Conservation (phyloP, 53 echinoderm and acorn worm species). For the Stichopus horrens region DNA sequence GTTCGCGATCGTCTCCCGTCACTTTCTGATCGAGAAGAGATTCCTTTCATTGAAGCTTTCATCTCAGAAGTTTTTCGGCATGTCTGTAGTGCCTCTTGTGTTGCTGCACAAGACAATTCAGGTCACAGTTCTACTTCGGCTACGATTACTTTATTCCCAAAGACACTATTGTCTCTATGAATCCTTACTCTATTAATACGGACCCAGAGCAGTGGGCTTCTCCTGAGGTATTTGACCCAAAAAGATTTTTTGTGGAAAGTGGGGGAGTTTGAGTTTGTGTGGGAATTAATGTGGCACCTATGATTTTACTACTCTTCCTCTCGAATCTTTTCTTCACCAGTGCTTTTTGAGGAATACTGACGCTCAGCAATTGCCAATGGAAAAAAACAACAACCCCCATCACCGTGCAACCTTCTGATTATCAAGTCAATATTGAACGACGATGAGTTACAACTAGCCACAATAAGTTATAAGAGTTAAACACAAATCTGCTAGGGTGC, state of each 20-base stretch:
- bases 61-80: conserved; percentile 63
- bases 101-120: conserved; percentile 68
- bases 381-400: neutral
- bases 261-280: conserved; percentile 50
- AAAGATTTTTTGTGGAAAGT: conserved; percentile 64
- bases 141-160: conserved; percentile 60
- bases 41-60: conserved; percentile 72
- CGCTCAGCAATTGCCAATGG: neutral
- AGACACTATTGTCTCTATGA: conserved; percentile 66
- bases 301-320: conserved; percentile 41
- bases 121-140: conserved; percentile 62
- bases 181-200: conserved; percentile 21
- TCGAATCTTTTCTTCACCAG: conserved; percentile 43
- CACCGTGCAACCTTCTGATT: neutral
- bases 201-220: conserved; percentile 26
- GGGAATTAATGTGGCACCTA: conserved; percentile 29
- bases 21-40: conserved; percentile 51
- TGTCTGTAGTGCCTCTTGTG: conserved; percentile 63
- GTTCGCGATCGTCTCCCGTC: conserved; percentile 44
- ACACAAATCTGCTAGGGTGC: too few species aligned
- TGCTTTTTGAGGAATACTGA: conserved; percentile 1
- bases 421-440: neutral
- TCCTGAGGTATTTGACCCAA: conserved; percentile 64
- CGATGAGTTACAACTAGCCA: too few species aligned
- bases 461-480: too few species aligned